These are phyloP conservation scores for Nylanderia fulva DNA, from an alignment of 1,140 invertebrate species.

Conservation along the genomic window DNA sequence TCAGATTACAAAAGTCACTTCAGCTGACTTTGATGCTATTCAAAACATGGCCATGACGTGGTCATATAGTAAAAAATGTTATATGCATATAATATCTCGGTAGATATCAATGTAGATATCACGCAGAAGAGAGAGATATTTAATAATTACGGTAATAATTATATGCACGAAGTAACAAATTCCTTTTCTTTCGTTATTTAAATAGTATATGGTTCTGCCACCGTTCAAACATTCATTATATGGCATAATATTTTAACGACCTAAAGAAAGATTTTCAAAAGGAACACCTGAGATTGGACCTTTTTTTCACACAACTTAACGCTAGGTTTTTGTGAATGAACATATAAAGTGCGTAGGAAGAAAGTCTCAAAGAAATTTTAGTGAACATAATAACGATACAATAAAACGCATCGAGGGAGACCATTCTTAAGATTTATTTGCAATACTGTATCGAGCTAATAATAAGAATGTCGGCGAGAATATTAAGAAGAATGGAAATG, in stretches of 20 bases:
- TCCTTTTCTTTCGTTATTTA: background rate
- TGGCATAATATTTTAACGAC: background rate
- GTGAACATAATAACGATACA: background rate
- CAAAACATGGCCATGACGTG: constrained; percentile 41
- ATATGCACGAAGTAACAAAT: background rate
- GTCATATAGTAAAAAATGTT: constrained; percentile 37
- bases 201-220: background rate
- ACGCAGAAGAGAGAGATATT: background rate
- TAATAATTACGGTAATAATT: constrained; percentile 17
- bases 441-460: background rate
- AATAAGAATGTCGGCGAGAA: constrained; percentile 12
- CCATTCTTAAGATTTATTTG: constrained; percentile 14
- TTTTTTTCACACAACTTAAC: background rate
- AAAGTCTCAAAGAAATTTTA: background rate
- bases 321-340: background rate
- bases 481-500: constrained; percentile 14
- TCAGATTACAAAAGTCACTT: constrained; percentile 62
- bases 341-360: background rate
- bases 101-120: background rate
- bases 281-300: background rate
- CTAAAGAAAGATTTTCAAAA: background rate
- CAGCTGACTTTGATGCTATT: constrained; percentile 50
- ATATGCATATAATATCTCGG: constrained; percentile 22
- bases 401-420: background rate
- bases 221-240: background rate